Conservation (phyloP, 2,888 invertebrate genomes). For the Lasioglossum marginatum region DNA sequence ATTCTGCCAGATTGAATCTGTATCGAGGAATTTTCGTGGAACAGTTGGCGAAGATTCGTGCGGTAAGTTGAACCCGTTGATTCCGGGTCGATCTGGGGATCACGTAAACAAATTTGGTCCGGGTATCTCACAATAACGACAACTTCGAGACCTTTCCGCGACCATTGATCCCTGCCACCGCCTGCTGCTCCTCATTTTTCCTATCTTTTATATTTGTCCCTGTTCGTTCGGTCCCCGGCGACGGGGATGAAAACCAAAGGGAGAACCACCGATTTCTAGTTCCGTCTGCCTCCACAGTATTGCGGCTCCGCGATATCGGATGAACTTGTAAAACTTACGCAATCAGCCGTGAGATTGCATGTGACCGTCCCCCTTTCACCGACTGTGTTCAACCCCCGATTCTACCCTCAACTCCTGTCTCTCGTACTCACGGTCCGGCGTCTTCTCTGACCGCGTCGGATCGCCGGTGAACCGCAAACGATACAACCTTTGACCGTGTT, state of each 20-base stretch:
- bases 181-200: background rate
- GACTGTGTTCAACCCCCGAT: background rate
- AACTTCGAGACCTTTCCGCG: constrained; percentile 37
- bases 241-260: background rate
- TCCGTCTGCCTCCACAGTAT: constrained; percentile 50
- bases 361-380: constrained; percentile 53
- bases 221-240: background rate
- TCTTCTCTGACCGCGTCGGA: constrained; percentile 42
- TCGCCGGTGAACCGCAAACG: constrained; percentile 51
- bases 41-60: background rate
- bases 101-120: constrained; percentile 36
- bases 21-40: background rate
- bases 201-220: constrained; percentile 3
- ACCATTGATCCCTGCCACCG: constrained; percentile 31
- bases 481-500: constrained; percentile 30
- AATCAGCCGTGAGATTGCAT: constrained; percentile 77
- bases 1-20: background rate
- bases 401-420: background rate
- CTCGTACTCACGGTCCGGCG: constrained; percentile 10
- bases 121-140: constrained; percentile 44
- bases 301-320: constrained; percentile 64
- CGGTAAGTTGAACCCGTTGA: background rate
- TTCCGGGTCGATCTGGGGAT: background rate
- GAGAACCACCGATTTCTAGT: constrained; percentile 17
- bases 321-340: constrained; percentile 79